These are phyloP conservation scores for Blennius ocellaris DNA, from an alignment of 2,113 vertebrate genomes.

Conservation along the genomic window DNA sequence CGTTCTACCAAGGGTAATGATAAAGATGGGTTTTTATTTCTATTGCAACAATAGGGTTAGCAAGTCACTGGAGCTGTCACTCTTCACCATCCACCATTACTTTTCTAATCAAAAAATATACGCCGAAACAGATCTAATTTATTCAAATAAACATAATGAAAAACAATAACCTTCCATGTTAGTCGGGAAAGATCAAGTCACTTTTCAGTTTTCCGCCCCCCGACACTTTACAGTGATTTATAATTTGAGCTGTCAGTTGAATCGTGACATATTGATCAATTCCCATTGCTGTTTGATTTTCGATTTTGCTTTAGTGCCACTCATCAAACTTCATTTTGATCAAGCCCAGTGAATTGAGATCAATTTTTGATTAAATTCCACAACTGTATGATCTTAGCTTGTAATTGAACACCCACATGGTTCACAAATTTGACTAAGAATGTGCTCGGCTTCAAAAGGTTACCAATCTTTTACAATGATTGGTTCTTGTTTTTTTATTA, in stretches of 20 bases:
- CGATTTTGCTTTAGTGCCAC: slow-evolving; percentile 16
- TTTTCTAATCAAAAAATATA: neutral
- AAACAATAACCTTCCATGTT: neutral
- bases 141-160: neutral
- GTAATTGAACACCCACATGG: slow-evolving; percentile 26
- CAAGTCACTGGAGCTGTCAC: too few species aligned
- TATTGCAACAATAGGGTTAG: neutral
- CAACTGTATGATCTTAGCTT: slow-evolving; percentile 6
- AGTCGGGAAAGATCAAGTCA: neutral
- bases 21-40: neutral
- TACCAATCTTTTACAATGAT: slow-evolving; percentile 36
- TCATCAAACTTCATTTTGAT: slow-evolving; percentile 30
- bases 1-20: neutral
- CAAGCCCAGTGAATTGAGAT: slow-evolving; percentile 42
- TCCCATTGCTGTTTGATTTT: slow-evolving; percentile 6
- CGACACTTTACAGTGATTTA: neutral
- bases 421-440: slow-evolving; percentile 15
- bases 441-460: slow-evolving; percentile 18
- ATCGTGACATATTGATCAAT: slow-evolving; percentile 7
- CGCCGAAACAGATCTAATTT: neutral
- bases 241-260: neutral
- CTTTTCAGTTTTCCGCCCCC: neutral
- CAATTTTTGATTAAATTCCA: slow-evolving; percentile 43
- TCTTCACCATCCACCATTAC: too few species aligned
- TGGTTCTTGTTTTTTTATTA: slow-evolving; percentile 23